Evolutionary conservation across 2,888 invertebrate species (phyloP).

Genomic region (Cepaea hortensis): DNA sequence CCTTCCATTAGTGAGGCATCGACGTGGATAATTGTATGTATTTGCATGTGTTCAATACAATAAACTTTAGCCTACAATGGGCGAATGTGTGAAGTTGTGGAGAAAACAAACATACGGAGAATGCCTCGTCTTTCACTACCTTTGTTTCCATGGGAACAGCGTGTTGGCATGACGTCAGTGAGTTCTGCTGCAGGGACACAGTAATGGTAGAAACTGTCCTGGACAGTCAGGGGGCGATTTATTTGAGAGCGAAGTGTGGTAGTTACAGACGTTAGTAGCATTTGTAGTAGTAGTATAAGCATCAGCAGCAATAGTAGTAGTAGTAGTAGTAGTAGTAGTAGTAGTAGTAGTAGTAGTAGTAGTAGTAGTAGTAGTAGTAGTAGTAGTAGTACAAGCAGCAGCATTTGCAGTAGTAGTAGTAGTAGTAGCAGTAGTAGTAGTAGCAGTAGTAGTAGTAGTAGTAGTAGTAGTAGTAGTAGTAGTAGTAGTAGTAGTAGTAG

Average conservation of each 20-base stretch:
- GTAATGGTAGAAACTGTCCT: too few relatives aligned
- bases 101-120: too few relatives aligned
- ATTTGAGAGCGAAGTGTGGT: neutral
- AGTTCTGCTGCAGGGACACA: too few relatives aligned
- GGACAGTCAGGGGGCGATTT: neutral
- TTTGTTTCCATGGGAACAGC: too few relatives aligned
- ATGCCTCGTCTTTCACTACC: too few relatives aligned
- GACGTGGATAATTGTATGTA: too few relatives aligned
- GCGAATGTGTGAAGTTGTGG: too few relatives aligned
- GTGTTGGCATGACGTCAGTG: too few relatives aligned
- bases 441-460: neutral
- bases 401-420: neutral
- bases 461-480: neutral
- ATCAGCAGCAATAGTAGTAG: neutral
- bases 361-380: neutral
- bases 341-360: constrained; percentile 1
- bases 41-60: too few relatives aligned
- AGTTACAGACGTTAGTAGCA: neutral
- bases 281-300: neutral
- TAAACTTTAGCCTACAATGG: too few relatives aligned
- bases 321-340: constrained; percentile 20
- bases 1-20: too few relatives aligned
- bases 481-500: neutral
- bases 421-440: neutral
- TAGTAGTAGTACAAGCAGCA: too few relatives aligned